Base-by-base conservation (phyloP, 2,888 invertebrate species). In the Heliconius hortense region DNA sequence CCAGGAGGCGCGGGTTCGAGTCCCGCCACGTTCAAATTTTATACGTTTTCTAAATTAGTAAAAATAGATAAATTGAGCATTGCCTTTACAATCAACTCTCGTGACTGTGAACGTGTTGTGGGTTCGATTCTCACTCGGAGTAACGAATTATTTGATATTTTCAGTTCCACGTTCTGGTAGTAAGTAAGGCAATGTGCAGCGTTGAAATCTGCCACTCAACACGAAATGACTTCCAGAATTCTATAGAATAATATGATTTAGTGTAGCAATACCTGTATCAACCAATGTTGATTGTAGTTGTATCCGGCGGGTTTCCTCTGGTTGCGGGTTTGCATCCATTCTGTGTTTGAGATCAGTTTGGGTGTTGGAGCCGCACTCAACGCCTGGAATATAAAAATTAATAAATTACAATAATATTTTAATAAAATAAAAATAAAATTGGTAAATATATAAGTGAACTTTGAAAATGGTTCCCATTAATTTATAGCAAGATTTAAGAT, bases 271-370 rank as follows among this genome's bases (percentile, higher is more conserved):
- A 96, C 96, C 94, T 97, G 97, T 86, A 98, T 96, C n/a, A 98
- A 94, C 98, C 98, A 98, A 87, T 98, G 98, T 82, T 98, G 97
- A 83, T 95, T 95, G 84, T 96, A 96, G 84, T 96, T 96, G 82
- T 95, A 96, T 82, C 95, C 94, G 28, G 94, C 89, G 0, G 95
- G 95, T 83, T 95, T 96, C n/a, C 80, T 75, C 77, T 94, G 94
- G 75, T 95, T 94, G 82, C 96, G 95, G 67, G 96, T 94, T 84
- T 96, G 96, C 83, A 97, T 95, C 96, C 97, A 97, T 77, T 96
- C 96, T 73, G 96, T 94, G 79, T 94, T 95, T 48, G 95, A 95
- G 78, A 97, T 96, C 85, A 97, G 95, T 84, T 97, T 95, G 28
- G 96, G 96, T 76, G 96, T 96, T 4, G 97, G 97, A 28, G 96